These are phyloP conservation scores for Ephestia elutella DNA, from an alignment of 1,140 invertebrate genomes.

Conservation along the genomic window DNA sequence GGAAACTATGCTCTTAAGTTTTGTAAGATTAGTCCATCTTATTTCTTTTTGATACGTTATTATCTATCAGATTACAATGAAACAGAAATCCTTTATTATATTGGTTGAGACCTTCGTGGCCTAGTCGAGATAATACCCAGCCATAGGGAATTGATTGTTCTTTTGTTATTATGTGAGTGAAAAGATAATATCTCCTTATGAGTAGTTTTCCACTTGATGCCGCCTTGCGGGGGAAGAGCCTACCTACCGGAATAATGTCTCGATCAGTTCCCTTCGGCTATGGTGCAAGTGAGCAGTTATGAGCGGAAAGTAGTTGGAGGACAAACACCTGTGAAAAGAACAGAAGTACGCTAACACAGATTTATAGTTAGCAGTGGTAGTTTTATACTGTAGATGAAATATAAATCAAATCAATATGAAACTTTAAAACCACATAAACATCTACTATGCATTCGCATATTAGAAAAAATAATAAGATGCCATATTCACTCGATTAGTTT, in stretches of 20 bases:
- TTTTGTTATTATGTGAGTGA: slow-evolving; percentile 1
- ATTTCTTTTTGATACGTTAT: no score
- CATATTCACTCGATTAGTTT: no score
- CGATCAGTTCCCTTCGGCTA: slow-evolving; percentile 31
- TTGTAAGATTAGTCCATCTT: no score
- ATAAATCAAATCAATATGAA: no score
- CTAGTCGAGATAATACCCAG: not conserved
- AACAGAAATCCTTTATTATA: not conserved
- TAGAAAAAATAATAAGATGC: no score
- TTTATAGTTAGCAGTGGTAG: no score
- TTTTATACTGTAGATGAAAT: no score
- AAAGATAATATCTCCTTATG: slow-evolving; percentile 26
- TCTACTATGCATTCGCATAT: no score
- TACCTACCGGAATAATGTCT: slow-evolving; percentile 50
- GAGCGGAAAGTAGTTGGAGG: slow-evolving; percentile 5
- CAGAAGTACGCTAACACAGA: no score
- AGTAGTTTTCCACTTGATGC: slow-evolving; percentile 38
- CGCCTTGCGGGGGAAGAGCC: slow-evolving; percentile 33
- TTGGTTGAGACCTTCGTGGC: not conserved
- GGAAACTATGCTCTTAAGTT: no score
- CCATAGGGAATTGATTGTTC: not conserved
- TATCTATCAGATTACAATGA: no score
- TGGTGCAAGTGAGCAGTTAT: slow-evolving; percentile 16
- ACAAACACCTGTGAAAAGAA: not conserved
- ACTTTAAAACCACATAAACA: no score